Base-by-base conservation (phyloP, 2,888 invertebrate genomes). In the Apantesis nais region DNA sequence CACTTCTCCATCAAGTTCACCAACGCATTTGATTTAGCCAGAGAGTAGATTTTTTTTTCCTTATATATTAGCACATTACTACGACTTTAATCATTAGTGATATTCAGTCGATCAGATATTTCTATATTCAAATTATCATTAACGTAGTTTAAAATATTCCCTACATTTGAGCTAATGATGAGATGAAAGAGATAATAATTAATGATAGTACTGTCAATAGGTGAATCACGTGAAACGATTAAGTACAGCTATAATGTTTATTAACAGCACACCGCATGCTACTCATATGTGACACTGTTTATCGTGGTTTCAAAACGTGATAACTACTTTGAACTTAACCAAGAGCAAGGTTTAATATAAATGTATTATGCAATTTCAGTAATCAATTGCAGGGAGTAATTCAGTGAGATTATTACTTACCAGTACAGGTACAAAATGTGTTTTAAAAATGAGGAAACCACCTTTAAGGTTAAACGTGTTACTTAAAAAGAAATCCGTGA, bases 281-380 rank as follows among this genome's bases (percentile, higher is more conserved):
- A 41, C 63, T 29, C 11, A 5, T 31, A 19, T 34, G 41, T 58
- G 58, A 63, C 41, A 58, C 7, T 58, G 41, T 68, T 68, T 68
- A 64, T 68, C 68, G n/a, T 16, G n/a, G 1, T 60, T 19, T 37
- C 19, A 29, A 68, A 62, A 68, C 52, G 61, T 62, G 67, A 67
- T 67, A 60, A 31, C 41, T 44, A 52, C 65, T 65, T 22, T 52
- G 52, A 52, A 65, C 22, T 44, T 11, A 31, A 67, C 37, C 67
- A 62, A 48, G 61, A 62, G 34, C 48, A n/a, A 48, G 61, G 41
- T n/a, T 48, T 37, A 41, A 60, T n/a, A 34, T 44, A 44, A 61
- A 34, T 31, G 9, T 25, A 48, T 67, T 67, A 62, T 61, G 31
- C 48, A 67, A 67, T 25, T 9, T 31, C 25, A 4, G 48, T 44